Conservation (phyloP, 2,797 vertebrate species). For the Tokudaia tokunoshimensis region DNA sequence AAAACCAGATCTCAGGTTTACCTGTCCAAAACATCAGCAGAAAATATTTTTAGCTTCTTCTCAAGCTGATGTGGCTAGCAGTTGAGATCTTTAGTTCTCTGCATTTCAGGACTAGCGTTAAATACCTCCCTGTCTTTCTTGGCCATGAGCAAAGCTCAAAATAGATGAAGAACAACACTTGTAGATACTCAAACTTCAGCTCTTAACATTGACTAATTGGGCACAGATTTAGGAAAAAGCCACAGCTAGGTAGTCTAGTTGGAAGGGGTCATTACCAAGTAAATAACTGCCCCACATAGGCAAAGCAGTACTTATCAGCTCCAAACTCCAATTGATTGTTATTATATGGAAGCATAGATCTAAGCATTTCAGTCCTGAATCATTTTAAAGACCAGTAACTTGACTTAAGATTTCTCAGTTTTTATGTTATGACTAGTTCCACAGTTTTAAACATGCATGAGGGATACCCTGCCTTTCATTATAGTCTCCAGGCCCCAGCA, state of each 20-base stretch:
- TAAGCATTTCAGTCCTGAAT: background rate
- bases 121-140: background rate
- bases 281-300: background rate
- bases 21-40: background rate
- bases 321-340: background rate
- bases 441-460: background rate
- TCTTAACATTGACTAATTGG: background rate
- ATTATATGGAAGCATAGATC: background rate
- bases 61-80: background rate
- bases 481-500: background rate
- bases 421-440: background rate
- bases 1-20: background rate
- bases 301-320: background rate
- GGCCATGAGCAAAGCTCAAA: slow-evolving; percentile 4
- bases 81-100: background rate
- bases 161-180: background rate
- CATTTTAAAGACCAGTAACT: background rate
- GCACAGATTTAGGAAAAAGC: background rate
- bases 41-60: background rate
- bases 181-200: background rate
- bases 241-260: background rate
- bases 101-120: background rate
- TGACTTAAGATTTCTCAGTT: background rate
- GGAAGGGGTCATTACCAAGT: background rate
- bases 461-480: background rate